phyloP scores from a whole-genome alignment of 2,113 vertebrate species.

The Halichoeres trimaculatus region DNA sequence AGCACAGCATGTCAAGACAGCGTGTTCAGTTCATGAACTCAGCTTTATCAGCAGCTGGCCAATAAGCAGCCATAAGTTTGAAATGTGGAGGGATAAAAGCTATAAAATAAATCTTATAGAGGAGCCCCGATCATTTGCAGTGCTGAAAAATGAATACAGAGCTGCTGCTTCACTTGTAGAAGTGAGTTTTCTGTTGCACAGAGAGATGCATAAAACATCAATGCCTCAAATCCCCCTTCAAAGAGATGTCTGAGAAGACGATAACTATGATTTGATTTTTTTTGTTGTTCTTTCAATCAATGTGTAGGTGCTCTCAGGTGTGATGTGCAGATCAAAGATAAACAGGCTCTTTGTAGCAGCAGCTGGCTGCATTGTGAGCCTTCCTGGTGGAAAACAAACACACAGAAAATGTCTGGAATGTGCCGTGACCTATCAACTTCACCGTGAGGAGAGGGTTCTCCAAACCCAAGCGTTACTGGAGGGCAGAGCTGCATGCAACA shows the following conservation, averaged over 20 bases:
- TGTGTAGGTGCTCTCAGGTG: conserved; percentile 48
- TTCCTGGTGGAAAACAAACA: conserved; percentile 75
- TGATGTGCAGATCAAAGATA: conserved; percentile 59
- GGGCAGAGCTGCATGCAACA: conserved; percentile 55
- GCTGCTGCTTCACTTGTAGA: not conserved
- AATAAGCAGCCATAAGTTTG: not conserved
- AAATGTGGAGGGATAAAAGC: not conserved
- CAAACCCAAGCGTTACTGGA: conserved; percentile 59
- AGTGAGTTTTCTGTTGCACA: conserved; percentile 12
- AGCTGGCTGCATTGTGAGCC: conserved; percentile 56
- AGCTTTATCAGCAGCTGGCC: conserved; percentile 16
- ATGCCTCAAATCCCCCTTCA: not conserved
- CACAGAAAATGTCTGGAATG: conserved; percentile 78
- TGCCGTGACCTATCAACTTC: conserved; percentile 67
- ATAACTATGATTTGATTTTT: conserved; percentile 14
- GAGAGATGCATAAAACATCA: not conserved
- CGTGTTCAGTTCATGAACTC: conserved; percentile 6
- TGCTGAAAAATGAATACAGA: not conserved
- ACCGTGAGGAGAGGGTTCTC: conserved; percentile 61
- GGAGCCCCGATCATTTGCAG: too few species aligned
- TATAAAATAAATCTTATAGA: not conserved
- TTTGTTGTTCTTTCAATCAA: not conserved
- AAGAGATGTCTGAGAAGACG: conserved; percentile 1
- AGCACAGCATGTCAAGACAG: conserved; percentile 9
- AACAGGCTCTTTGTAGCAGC: conserved; percentile 37